These are phyloP conservation scores for Lasioglossum oenotherae DNA, from an alignment of 2,888 invertebrate species.

Conservation along the genomic window DNA sequence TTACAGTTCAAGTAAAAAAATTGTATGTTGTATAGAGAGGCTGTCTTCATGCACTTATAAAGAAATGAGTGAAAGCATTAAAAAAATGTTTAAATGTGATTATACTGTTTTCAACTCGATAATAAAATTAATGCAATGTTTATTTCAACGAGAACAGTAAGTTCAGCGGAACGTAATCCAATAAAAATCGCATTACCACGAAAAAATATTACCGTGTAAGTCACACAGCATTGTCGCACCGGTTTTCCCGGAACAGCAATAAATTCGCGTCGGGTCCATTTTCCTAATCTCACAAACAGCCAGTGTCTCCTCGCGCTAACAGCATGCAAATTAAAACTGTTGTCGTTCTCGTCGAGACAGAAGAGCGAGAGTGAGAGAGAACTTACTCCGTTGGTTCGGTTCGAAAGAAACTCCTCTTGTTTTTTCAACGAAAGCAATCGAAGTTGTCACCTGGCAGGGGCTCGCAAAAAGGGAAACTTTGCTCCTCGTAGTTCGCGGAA, in stretches of 20 bases:
- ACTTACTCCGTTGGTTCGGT: neutral
- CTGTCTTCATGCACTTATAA: no score
- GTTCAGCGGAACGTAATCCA: neutral
- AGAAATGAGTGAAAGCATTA: no score
- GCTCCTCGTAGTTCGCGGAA: neutral
- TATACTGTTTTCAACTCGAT: no score
- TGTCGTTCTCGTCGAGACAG: neutral
- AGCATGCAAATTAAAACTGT: conserved; percentile 7
- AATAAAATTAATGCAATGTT: neutral
- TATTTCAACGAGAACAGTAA: neutral
- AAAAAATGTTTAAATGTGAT: no score
- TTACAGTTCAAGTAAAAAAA: no score
- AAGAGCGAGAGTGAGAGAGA: neutral
- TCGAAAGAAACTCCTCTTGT: neutral
- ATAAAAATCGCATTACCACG: neutral
- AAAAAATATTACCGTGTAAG: neutral
- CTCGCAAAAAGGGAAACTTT: neutral
- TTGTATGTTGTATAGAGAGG: no score
- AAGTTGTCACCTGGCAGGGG: neutral
- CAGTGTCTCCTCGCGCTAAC: neutral
- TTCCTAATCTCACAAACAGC: neutral
- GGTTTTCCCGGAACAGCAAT: neutral
- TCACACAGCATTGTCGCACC: neutral
- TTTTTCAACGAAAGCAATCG: neutral
- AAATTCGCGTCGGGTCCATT: neutral